These are phyloP conservation scores for Tringa solitaria DNA, from an alignment of 2,113 vertebrate species.

Conservation along the genomic window DNA sequence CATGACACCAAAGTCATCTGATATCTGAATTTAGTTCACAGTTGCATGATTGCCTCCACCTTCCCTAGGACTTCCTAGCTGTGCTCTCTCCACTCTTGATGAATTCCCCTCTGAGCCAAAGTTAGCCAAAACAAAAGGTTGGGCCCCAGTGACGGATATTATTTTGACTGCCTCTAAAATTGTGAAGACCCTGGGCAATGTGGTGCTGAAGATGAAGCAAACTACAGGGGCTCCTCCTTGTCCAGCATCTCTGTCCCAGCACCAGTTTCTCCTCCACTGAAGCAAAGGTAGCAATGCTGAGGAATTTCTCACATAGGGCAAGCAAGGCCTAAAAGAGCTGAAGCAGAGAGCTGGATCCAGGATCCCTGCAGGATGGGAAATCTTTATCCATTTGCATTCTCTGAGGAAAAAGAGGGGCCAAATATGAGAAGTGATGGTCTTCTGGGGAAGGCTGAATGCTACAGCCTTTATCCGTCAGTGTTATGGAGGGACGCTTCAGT, in stretches of 20 bases:
- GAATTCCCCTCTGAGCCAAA: background rate
- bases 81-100: background rate
- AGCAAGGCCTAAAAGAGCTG: background rate
- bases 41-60: background rate
- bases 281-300: background rate
- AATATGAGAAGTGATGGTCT: background rate
- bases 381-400: background rate
- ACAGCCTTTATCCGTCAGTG: rapidly evolving
- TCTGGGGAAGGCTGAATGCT: background rate
- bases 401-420: rapidly evolving
- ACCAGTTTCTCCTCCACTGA: background rate
- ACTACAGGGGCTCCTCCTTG: background rate
- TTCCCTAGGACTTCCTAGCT: background rate
- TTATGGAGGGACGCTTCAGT: background rate
- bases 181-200: background rate
- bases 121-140: background rate
- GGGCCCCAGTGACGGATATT: background rate
- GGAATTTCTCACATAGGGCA: background rate
- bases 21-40: background rate
- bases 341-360: background rate
- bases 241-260: background rate
- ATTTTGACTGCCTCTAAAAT: background rate
- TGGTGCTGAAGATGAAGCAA: background rate
- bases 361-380: background rate
- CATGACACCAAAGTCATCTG: background rate